phyloP scores from a whole-genome alignment of 2,888 invertebrate species.

The Mamestra brassicae region DNA sequence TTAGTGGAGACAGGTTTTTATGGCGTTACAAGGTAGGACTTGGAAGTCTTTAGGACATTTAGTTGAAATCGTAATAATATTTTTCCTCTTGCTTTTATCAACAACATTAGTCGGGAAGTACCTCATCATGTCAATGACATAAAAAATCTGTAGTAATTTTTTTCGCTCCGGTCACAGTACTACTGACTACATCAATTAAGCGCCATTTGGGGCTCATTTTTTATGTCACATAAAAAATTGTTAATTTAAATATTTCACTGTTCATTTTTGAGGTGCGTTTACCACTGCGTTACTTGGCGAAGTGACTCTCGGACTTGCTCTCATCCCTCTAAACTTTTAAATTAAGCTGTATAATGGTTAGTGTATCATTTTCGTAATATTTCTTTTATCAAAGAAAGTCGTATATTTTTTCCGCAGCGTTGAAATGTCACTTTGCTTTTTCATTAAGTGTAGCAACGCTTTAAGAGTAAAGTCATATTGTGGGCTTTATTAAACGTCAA shows the following conservation, averaged over 20 bases:
- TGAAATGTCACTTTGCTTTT: constrained; percentile 22
- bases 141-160: constrained; percentile 3
- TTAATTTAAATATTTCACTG: constrained; percentile 7
- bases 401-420: background rate
- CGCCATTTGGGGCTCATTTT: constrained; percentile 25
- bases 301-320: background rate
- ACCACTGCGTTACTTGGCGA: background rate
- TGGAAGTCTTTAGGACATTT: constrained; percentile 46
- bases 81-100: constrained; percentile 34
- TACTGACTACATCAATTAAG: constrained; percentile 23
- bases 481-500: constrained; percentile 49
- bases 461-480: constrained; percentile 16
- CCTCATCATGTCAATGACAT: background rate
- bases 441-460: constrained; percentile 4
- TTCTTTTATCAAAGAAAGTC: constrained; percentile 12
- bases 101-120: constrained; percentile 10
- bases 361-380: background rate
- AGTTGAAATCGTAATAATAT: constrained; percentile 59
- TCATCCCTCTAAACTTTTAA: background rate
- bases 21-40: constrained; percentile 55
- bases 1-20: constrained; percentile 79
- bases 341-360: background rate
- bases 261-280: background rate
- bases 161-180: background rate
- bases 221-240: constrained; percentile 19